A percentile compares a stretch with the other conserved stretches of the same genome.
These are phyloP conservation scores for Noctua janthina DNA, from an alignment of 2,888 invertebrate genomes.

Conservation along the genomic window DNA sequence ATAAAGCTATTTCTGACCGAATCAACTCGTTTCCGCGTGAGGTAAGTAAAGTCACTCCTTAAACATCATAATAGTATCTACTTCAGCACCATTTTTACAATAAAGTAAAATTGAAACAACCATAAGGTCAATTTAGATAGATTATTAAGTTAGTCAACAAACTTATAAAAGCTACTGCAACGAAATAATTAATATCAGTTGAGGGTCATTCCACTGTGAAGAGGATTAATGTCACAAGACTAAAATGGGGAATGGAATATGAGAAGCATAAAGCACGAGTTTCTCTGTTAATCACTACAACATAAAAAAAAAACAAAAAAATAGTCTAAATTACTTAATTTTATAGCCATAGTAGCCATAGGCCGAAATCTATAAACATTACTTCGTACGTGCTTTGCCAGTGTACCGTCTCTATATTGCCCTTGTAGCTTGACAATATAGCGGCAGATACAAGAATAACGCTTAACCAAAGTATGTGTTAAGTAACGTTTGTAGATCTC, in stretches of 20 bases:
- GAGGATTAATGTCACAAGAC: constrained; percentile 1
- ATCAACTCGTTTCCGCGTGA: not conserved
- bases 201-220: not conserved
- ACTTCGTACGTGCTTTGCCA: not conserved
- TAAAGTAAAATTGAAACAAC: not conserved
- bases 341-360: not conserved
- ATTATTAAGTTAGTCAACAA: constrained; percentile 35
- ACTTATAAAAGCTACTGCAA: constrained; percentile 13
- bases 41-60: not conserved
- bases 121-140: not conserved
- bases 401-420: not conserved
- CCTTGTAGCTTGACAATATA: not conserved
- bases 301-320: not conserved
- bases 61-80: not conserved
- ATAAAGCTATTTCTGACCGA: not conserved
- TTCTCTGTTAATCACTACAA: constrained; percentile 21
- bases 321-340: not conserved
- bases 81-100: not conserved
- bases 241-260: constrained; percentile 61
- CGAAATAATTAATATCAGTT: not conserved
- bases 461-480: not conserved
- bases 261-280: constrained; percentile 68
- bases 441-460: not conserved
- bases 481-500: not conserved
- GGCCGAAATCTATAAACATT: not conserved